Conservation (phyloP, 2,797 vertebrate species). For the Meriones psammophilus region DNA sequence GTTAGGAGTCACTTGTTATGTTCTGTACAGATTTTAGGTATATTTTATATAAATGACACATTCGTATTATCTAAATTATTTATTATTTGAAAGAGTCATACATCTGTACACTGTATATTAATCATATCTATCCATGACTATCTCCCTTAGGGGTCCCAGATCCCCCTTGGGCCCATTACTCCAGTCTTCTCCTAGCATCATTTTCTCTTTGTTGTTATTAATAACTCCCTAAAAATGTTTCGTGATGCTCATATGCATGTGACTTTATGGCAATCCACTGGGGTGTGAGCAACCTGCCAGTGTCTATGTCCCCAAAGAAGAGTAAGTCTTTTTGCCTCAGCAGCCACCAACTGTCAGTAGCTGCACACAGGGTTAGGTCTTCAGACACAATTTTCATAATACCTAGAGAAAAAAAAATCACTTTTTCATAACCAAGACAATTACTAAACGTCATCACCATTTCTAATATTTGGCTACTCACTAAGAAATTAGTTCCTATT, state of each 20-base stretch:
- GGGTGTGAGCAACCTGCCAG: background rate
- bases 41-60: too few species aligned
- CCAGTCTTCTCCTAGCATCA: background rate
- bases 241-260: background rate
- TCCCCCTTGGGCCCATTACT: background rate
- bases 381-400: background rate
- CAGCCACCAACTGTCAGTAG: background rate
- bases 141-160: too few species aligned
- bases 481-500: background rate
- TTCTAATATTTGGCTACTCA: background rate
- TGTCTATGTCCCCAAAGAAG: background rate
- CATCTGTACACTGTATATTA: too few species aligned
- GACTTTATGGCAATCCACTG: too few species aligned
- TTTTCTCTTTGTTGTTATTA: background rate
- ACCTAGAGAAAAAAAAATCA: background rate
- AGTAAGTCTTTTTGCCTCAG: background rate
- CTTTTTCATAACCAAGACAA: background rate
- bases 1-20: too few species aligned
- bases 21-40: too few species aligned
- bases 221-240: background rate
- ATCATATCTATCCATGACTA: background rate
- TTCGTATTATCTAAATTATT: too few species aligned
- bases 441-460: background rate
- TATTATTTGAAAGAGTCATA: too few species aligned
- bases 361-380: background rate